Evolutionary conservation across 1,140 invertebrate genomes (phyloP), one percentile per base, ranked within the genome.

Genomic region (Amyelois transitella): DNA sequence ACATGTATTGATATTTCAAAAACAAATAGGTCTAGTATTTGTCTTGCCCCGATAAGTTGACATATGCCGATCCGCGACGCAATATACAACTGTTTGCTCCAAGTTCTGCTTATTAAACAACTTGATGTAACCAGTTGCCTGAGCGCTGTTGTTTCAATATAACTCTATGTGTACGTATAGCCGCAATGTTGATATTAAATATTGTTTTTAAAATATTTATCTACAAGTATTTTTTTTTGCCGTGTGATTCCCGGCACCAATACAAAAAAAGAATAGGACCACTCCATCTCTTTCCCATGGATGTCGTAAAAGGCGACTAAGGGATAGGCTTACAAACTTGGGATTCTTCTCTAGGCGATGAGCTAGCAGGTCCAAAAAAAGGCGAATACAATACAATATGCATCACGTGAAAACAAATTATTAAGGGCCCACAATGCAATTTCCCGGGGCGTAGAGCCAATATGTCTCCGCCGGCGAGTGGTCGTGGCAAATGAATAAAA

Each of bases 401-500:
- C 32, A 38, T 38, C 17, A 14, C 45, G 45, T 48, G 45, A 6
- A 48, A 48, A 21, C 45, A 19, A 48, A 48, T 48, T 48, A 48
- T 48, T 48, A 48, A 19, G 45, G 45, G 45, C n/a, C 45, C 18
- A 48, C 6, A 48, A 21, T 48, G 45, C 45, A 48, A 48, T 48
- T 48, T 48, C 18, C 14, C 20, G 18, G 45, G 7, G 18, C 17
- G 21, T 21, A 19, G 45, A 3, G n/a, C 45, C 45, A 21, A 48
- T 48, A 48, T 48, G 45, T 48, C 45, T 48, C 45, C 45, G 44
- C 8, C 18, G 19, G 17, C 45, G 12, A 19, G 45, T n/a, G 20
- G 20, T 21, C n/a, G 45, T 4, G 45, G 45, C 45, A 48, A 48
- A 48, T 48, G 45, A 48, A 48, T 48, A 48, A 48, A 48, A 48